These are phyloP conservation scores for Lycorma delicatula DNA, from an alignment of 1,140 invertebrate species.

Conservation along the genomic window DNA sequence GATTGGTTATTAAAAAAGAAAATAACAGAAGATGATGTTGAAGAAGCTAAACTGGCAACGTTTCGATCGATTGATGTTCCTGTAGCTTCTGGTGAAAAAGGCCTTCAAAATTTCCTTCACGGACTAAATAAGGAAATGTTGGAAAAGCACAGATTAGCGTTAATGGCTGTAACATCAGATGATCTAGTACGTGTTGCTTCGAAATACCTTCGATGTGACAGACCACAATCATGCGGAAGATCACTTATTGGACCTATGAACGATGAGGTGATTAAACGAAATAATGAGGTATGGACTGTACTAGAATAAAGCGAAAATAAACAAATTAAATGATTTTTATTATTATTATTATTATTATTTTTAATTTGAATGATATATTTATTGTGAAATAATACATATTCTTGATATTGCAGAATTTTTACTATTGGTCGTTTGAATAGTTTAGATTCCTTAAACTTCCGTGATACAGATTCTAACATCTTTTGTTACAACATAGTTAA, in stretches of 20 bases:
- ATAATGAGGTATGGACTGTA: conserved; percentile 40
- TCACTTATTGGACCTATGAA: conserved; percentile 66
- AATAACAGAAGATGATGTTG: conserved; percentile 46
- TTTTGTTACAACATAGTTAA: too few relatives aligned
- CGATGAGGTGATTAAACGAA: conserved; percentile 42
- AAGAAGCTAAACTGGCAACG: conserved; percentile 84
- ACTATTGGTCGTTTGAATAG: too few relatives aligned
- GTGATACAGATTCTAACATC: too few relatives aligned
- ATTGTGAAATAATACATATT: too few relatives aligned
- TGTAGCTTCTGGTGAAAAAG: conserved; percentile 66
- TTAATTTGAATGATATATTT: too few relatives aligned
- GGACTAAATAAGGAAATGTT: conserved; percentile 68
- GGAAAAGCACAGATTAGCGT: conserved; percentile 56
- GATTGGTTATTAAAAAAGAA: conserved; percentile 55
- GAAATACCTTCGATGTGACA: conserved; percentile 49
- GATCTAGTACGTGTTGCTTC: conserved; percentile 56
- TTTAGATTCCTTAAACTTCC: too few relatives aligned
- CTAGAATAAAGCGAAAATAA: background rate
- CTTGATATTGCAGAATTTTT: too few relatives aligned
- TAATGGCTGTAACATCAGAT: conserved; percentile 58
- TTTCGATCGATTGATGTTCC: conserved; percentile 81
- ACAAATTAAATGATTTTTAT: too few relatives aligned
- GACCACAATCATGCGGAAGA: conserved; percentile 35
- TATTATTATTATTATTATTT: too few relatives aligned
- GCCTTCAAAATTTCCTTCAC: conserved; percentile 60